Evolutionary conservation across 1,140 invertebrate genomes (phyloP).

Genomic region (Akabosia matsudoensis): DNA sequence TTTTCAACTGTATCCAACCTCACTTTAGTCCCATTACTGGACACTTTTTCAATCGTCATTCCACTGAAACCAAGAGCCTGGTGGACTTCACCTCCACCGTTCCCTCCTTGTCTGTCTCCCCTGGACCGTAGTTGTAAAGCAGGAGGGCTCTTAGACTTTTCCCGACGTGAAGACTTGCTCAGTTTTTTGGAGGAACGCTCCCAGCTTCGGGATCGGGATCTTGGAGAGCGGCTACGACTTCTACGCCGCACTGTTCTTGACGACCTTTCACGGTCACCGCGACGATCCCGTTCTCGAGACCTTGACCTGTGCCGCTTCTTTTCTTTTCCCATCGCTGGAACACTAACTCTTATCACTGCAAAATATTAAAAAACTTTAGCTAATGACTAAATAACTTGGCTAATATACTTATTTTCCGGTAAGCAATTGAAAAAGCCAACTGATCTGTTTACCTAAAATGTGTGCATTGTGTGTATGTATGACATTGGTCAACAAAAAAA

Average conservation of each 20-base stretch:
- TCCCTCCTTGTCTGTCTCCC: not conserved
- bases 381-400: too few relatives aligned
- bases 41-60: not conserved
- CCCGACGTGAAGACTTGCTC: conserved; percentile 13
- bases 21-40: not conserved
- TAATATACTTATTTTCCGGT: not conserved
- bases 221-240: not conserved
- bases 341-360: not conserved
- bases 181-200: not conserved
- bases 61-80: not conserved
- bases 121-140: conserved; percentile 8
- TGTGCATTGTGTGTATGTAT: not conserved
- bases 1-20: too few relatives aligned
- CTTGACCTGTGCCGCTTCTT: conserved; percentile 26
- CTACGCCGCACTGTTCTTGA: not conserved
- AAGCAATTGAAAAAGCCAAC: not conserved
- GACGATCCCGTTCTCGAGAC: not conserved
- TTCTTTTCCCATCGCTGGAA: conserved; percentile 30
- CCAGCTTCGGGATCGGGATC: conserved; percentile 18
- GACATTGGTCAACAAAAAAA: not conserved
- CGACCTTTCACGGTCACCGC: not conserved
- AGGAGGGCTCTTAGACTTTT: conserved; percentile 25
- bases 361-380: not conserved
- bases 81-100: not conserved
- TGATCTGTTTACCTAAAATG: not conserved